Evolutionary conservation across 1,140 invertebrate species (phyloP), one percentile per base, ranked within the genome.

Genomic region (Tetramorium parvispinum): DNA sequence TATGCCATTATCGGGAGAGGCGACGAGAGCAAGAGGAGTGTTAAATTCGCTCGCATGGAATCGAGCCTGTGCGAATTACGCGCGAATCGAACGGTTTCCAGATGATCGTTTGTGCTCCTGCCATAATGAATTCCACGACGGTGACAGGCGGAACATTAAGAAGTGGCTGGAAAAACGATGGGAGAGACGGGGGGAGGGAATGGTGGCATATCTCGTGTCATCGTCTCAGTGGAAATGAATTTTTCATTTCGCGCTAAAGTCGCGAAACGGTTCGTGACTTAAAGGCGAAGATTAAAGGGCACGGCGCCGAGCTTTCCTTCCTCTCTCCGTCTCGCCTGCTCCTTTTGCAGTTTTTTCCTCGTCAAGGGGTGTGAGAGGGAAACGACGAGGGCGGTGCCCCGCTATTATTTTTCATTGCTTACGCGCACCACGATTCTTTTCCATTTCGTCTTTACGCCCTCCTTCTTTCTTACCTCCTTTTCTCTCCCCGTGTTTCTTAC

Each of bases 361-460:
- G 85, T 85, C 87, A 32, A 32, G 88, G 86, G 71, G 79, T 88
- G 86, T 86, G 86, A 90, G 86, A 92, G 88, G 51, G 63, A 87
- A 91, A 92, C 90, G 83, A 90, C 86, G 85, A 85, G 87, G 90
- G 88, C 88, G 88, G 86, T 70, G 79, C 85, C 57, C 40, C 59
- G 85, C 91, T 88, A 92, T 92, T 91, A 92, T 92, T 92, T 92
- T 90, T 92, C 92, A 92, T 92, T 92, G 92, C 90, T 86, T 78
- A 87, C 87, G 75, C 78, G 86, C 90, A 87, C 40, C 91, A 87
- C 79, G 55, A 88, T 92, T 86, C 90, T 91, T 89, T 88, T 85
- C 89, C 70, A 85, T 90, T 88, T 91, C 66, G 53, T 63, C 70
- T 32, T 70, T 57, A 46, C 27, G 86, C 49, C 49, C 63, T 78